phyloP scores from a whole-genome alignment of 2,113 vertebrate species.

The Uria lomvia region DNA sequence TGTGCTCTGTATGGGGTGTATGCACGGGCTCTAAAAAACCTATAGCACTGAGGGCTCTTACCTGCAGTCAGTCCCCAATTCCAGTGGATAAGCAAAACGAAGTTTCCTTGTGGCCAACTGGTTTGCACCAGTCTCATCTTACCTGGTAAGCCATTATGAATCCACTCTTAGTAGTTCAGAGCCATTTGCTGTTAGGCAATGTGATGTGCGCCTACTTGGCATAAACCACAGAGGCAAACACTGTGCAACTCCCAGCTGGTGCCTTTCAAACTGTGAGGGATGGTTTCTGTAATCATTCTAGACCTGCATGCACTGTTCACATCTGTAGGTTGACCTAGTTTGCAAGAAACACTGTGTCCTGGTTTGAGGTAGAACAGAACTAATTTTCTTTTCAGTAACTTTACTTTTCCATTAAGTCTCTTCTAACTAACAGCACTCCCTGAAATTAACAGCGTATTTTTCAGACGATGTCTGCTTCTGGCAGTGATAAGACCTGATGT shows the following conservation, averaged over 20 bases:
- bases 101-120: background rate
- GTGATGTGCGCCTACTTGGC: accelerated
- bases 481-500: background rate
- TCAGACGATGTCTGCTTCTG: background rate
- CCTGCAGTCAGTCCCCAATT: background rate
- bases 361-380: background rate
- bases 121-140: background rate
- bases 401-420: background rate
- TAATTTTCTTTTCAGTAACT: background rate
- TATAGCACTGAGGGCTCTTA: background rate
- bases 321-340: background rate
- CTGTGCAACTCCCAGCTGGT: background rate
- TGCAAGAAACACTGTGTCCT: background rate
- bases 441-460: background rate
- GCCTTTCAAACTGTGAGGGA: background rate
- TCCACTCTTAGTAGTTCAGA: background rate
- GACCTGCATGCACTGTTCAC: too few species aligned
- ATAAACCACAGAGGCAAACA: background rate
- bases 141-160: background rate
- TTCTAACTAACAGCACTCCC: background rate
- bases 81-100: background rate
- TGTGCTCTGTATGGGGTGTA: background rate
- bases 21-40: background rate
- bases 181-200: background rate
- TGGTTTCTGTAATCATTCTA: too few species aligned